Evolutionary conservation across 2,888 invertebrate species (phyloP).

Genomic region (Exocentrus adspersus): DNA sequence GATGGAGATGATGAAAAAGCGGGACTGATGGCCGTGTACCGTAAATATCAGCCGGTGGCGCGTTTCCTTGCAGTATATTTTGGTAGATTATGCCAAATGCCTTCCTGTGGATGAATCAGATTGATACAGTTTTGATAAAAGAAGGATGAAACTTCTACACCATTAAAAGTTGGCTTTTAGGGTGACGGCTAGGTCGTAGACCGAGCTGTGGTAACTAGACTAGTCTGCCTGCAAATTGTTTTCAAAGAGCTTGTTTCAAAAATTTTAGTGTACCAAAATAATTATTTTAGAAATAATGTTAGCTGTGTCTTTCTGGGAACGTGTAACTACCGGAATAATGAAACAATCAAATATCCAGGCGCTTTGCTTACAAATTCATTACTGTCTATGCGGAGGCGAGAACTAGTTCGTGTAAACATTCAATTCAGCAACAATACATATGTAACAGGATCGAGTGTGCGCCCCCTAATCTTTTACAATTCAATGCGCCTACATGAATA

Average conservation of each 20-base stretch:
- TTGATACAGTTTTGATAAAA: too few species aligned
- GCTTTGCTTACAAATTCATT: slow-evolving; percentile 19
- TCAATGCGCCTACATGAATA: slow-evolving; percentile 52
- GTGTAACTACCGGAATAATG: not conserved
- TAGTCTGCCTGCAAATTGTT: too few species aligned
- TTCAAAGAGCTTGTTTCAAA: too few species aligned
- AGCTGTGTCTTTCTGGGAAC: not conserved
- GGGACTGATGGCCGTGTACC: slow-evolving; percentile 25
- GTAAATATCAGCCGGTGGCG: slow-evolving; percentile 25
- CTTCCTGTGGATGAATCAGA: too few species aligned
- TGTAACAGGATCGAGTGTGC: slow-evolving; percentile 51
- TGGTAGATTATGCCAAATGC: too few species aligned
- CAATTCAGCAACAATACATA: slow-evolving; percentile 56
- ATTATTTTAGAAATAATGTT: too few species aligned
- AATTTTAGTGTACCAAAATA: too few species aligned
- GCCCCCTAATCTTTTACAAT: slow-evolving; percentile 50
- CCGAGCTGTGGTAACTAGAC: too few species aligned
- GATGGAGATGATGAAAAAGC: slow-evolving; percentile 43
- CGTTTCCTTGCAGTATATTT: too few species aligned
- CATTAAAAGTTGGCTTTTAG: too few species aligned
- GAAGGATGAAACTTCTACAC: too few species aligned
- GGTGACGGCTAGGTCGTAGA: too few species aligned
- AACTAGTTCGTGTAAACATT: slow-evolving; percentile 49
- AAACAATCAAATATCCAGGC: slow-evolving; percentile 2
- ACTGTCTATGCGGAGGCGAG: slow-evolving; percentile 10